These are phyloP conservation scores for Dendrocincla tyrannina DNA, from an alignment of 2,797 vertebrate species.

Conservation along the genomic window DNA sequence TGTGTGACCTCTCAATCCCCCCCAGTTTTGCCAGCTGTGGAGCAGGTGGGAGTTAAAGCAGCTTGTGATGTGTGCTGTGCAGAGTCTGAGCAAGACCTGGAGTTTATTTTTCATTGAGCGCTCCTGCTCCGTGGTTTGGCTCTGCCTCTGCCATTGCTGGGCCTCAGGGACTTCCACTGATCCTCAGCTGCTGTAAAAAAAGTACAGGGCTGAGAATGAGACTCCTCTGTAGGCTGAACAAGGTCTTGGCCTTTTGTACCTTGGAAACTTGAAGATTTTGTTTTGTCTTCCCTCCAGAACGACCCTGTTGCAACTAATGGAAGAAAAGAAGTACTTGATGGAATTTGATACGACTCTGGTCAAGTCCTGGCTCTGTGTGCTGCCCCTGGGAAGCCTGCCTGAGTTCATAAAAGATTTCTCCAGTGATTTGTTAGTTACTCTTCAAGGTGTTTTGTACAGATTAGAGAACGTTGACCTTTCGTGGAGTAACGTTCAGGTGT, in stretches of 20 bases:
- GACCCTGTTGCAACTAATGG: conserved; percentile 70
- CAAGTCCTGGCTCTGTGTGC: conserved; percentile 83
- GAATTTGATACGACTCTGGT: conserved; percentile 73
- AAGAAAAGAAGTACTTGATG: conserved; percentile 70
- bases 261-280: neutral
- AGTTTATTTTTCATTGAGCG: neutral
- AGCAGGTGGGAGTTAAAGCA: neutral
- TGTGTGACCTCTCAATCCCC: neutral
- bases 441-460: conserved; percentile 71
- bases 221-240: neutral
- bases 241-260: neutral
- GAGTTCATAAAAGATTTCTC: conserved; percentile 56
- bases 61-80: accelerated
- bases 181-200: neutral
- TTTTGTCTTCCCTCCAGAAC: conserved; percentile 8
- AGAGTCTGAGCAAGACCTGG: neutral
- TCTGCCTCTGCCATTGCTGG: neutral
- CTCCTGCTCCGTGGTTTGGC: neutral
- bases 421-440: conserved; percentile 72
- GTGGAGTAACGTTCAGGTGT: accelerated
- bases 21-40: neutral
- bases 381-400: conserved; percentile 68
- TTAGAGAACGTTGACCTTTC: accelerated
- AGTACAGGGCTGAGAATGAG: neutral
- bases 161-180: neutral